Percentiles rank a stretch among this genome's conserved stretches.
Evolutionary conservation across 2,797 vertebrate genomes (phyloP).

Genomic region (Neomorphus geoffroyi): DNA sequence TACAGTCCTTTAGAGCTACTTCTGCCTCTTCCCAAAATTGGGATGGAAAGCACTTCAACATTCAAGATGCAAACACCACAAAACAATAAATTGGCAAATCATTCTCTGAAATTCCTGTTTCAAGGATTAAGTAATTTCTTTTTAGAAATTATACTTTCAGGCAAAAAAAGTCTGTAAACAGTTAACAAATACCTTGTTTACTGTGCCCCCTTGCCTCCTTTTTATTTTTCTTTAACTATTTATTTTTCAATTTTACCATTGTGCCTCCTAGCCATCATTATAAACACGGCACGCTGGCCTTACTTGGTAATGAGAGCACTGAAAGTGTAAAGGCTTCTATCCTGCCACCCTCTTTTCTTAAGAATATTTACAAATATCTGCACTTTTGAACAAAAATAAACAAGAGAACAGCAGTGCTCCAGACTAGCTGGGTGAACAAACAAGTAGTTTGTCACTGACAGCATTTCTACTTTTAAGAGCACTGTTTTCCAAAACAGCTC

Average conservation of each 20-base stretch:
- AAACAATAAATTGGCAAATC: background rate
- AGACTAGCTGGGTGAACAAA: background rate
- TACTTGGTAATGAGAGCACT: background rate
- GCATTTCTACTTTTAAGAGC: background rate
- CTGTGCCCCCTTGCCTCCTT: background rate
- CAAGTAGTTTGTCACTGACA: background rate
- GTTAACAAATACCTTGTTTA: background rate
- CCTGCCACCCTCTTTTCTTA: background rate
- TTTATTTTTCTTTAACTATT: too few relatives aligned
- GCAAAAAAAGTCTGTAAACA: background rate
- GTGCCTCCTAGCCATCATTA: background rate
- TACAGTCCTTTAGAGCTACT: background rate
- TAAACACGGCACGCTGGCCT: background rate
- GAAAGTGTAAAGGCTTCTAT: background rate
- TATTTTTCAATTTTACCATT: background rate
- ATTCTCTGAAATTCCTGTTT: background rate
- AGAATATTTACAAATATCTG: constrained; percentile 8
- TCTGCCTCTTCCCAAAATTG: background rate
- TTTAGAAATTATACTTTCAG: background rate
- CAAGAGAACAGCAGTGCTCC: background rate
- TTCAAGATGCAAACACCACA: background rate
- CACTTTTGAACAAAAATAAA: background rate
- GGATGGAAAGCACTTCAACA: background rate
- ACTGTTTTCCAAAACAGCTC: background rate
- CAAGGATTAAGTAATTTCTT: background rate